Base-by-base conservation (phyloP, 2,888 invertebrate species). In the Xestia sexstrigata region DNA sequence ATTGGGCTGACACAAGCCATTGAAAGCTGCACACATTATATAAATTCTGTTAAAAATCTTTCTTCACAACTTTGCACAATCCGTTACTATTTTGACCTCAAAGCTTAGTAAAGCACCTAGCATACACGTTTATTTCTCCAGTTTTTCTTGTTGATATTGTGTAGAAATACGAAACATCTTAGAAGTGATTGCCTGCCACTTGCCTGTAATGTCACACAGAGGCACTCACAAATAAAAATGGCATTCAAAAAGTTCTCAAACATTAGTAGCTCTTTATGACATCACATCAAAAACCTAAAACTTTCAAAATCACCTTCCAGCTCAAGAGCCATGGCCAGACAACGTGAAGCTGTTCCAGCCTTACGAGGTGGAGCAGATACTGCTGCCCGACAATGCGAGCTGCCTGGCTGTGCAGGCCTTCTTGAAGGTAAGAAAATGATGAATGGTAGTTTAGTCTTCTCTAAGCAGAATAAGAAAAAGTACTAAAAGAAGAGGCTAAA, bases 331-430 rank as follows among this genome's bases (percentile, higher is more conserved):
- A 84, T 99, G 99, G 99, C 98, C 99, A 0, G 98, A 98, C 89
- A 98, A 98, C 94, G 98, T 98, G 7, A 97, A 97, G 85, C 94
- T 99, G 30, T 99, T 98, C 94, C 99, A 99, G 91, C 99, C 99
- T 0, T 98, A 98, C 92, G 99, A 99, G 93, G 98, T 98, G 49
- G 99, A 99, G 90, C 99, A 99, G 95, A 99, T 99, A 83, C 95
- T 99, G 49, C 95, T 99, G 69, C 98, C 99, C 5, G 99, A 99
- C 93, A 99, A 98, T 95, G 99, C 99, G 20, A 99, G 99, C 92
- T 99, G 99, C 90, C 96, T 99, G 30, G 98, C 99, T 4, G 99
- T 99, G 0, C 99, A 99, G 93, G 98, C 99, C 0, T 99, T 98
- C 92, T 96, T 99, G 39, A 98, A 98, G 94, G 97, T 97, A 88